Percentiles rank a stretch among this genome's conserved stretches.
Evolutionary conservation across 1,140 invertebrate species (phyloP).

Genomic region (Caerostris extrusa): DNA sequence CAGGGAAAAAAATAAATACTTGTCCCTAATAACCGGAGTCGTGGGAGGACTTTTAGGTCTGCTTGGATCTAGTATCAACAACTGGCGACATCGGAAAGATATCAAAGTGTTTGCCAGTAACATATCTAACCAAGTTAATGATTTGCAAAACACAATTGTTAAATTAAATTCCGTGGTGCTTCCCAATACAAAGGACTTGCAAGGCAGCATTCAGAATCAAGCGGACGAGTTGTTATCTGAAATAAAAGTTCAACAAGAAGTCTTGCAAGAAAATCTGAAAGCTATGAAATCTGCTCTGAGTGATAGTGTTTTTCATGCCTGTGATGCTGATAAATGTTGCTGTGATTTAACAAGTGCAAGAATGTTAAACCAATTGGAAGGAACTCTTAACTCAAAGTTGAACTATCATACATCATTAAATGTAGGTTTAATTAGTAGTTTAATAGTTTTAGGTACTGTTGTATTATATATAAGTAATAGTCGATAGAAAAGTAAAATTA

Average conservation of each 20-base stretch:
- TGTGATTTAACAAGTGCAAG: background rate
- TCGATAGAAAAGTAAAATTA: background rate
- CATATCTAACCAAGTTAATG: slow-evolving; percentile 45
- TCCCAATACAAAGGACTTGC: background rate
- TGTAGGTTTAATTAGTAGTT: slow-evolving; percentile 32
- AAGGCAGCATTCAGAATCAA: background rate
- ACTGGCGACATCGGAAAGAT: slow-evolving; percentile 67
- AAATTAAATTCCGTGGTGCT: background rate
- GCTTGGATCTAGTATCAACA: slow-evolving; percentile 59
- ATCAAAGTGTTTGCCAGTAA: slow-evolving; percentile 57
- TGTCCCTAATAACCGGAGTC: slow-evolving; percentile 67
- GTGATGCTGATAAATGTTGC: background rate
- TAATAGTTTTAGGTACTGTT: slow-evolving; percentile 16
- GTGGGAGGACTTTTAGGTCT: slow-evolving; percentile 62
- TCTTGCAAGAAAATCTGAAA: background rate
- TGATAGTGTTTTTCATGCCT: background rate
- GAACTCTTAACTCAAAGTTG: slow-evolving; percentile 35
- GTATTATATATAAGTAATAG: background rate
- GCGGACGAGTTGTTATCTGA: slow-evolving; percentile 2
- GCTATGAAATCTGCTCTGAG: background rate
- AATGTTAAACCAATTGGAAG: slow-evolving; percentile 32
- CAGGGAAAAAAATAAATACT: slow-evolving; percentile 72
- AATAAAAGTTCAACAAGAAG: slow-evolving; percentile 29
- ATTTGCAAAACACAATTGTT: slow-evolving; percentile 31
- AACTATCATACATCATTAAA: slow-evolving; percentile 52